phyloP scores from a whole-genome alignment of 2,797 vertebrate species.

The Pteropus rufus region DNA sequence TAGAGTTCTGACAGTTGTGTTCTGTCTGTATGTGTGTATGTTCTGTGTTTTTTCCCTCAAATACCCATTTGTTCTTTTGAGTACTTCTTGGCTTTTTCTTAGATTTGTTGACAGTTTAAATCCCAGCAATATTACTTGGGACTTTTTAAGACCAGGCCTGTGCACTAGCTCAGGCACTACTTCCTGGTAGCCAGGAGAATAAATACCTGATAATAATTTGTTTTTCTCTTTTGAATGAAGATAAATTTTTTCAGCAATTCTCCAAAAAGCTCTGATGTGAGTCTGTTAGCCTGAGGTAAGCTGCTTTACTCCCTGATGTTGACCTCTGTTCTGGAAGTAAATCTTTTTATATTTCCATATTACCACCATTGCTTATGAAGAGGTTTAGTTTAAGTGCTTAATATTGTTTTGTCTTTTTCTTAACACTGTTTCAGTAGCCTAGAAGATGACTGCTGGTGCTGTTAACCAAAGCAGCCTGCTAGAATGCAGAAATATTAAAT shows the following conservation, averaged over 20 bases:
- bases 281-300: conserved; percentile 70
- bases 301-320: conserved; percentile 46
- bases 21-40: neutral
- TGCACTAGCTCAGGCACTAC: conserved; percentile 31
- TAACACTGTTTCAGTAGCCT: neutral
- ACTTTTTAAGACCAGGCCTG: conserved; percentile 33
- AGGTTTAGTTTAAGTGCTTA: conserved; percentile 22
- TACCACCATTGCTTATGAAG: neutral
- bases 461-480: neutral
- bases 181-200: conserved; percentile 56
- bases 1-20: conserved; percentile 31
- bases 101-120: conserved; percentile 55
- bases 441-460: neutral
- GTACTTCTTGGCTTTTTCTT: conserved; percentile 52
- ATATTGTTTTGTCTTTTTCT: conserved; percentile 26
- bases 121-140: conserved; percentile 1
- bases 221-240: conserved; percentile 75
- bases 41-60: neutral
- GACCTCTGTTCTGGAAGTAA: conserved; percentile 44
- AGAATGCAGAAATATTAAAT: conserved; percentile 43
- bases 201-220: conserved; percentile 65
- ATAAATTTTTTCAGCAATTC: conserved; percentile 72
- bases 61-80: conserved; percentile 46
- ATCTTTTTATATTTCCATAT: neutral
- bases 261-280: conserved; percentile 66